A percentile compares a stretch with the other conserved stretches of the same genome.
Conservation (phyloP, 2,888 invertebrate species). For the Amphimallon solstitiale region DNA sequence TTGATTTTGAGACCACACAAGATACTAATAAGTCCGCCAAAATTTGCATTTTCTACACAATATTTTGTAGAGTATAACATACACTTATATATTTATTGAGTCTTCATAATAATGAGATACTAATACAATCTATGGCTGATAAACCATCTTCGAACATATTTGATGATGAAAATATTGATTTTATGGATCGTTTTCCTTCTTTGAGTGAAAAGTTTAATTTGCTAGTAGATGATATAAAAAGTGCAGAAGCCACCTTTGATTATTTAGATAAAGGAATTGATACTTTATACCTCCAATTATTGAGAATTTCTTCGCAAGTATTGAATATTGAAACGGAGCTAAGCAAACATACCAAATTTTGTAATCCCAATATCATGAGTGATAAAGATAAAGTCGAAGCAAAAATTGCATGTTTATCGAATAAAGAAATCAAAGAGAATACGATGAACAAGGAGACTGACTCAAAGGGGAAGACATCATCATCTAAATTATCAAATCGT, state of each 20-base stretch:
- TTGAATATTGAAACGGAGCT: slow-evolving; percentile 69
- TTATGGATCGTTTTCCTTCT: slow-evolving; percentile 82
- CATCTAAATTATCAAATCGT: slow-evolving; percentile 21
- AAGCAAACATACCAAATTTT: slow-evolving; percentile 63
- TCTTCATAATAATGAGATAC: slow-evolving; percentile 72
- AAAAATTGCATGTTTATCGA: not conserved
- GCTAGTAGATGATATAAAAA: slow-evolving; percentile 61
- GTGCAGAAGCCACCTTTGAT: not conserved
- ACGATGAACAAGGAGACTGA: slow-evolving; percentile 33
- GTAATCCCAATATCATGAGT: slow-evolving; percentile 33
- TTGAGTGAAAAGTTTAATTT: slow-evolving; percentile 79
- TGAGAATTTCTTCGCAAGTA: slow-evolving; percentile 66
- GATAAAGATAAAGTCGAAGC: slow-evolving; percentile 7
- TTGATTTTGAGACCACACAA: slow-evolving; percentile 76
- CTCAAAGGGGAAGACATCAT: slow-evolving; percentile 33
- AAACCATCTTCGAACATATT: slow-evolving; percentile 77
- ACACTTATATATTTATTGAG: slow-evolving; percentile 49
- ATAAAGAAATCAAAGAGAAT: not conserved
- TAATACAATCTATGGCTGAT: slow-evolving; percentile 73
- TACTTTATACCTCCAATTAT: slow-evolving; percentile 67
- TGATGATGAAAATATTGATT: slow-evolving; percentile 85
- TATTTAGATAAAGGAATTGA: slow-evolving; percentile 42
- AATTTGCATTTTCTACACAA: slow-evolving; percentile 67
- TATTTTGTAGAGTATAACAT: slow-evolving; percentile 66
- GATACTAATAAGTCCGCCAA: slow-evolving; percentile 67